Evolutionary conservation across 2,888 invertebrate genomes (phyloP).

Genomic region (Eulithis prunata): DNA sequence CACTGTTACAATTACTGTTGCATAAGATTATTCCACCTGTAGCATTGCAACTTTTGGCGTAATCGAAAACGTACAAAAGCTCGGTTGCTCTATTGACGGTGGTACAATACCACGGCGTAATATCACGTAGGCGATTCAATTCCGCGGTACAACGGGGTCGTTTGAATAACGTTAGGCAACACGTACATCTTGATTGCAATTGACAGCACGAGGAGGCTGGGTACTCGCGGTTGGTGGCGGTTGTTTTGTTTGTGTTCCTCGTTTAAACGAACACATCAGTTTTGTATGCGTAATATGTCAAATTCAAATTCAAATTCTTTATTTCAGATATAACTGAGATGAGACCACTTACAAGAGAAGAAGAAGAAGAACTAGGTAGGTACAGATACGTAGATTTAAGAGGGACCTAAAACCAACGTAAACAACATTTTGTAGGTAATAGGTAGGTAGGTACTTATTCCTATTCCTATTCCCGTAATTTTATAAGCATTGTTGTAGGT

Average conservation of each 20-base stretch:
- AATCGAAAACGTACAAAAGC: slow-evolving; percentile 30
- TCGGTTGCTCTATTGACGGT: slow-evolving; percentile 23
- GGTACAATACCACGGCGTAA: slow-evolving; percentile 31
- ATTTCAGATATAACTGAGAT: too few relatives aligned
- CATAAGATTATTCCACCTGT: slow-evolving; percentile 4
- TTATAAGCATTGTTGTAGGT: too few relatives aligned
- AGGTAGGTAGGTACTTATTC: too few relatives aligned
- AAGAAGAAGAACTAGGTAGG: too few relatives aligned
- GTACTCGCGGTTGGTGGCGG: slow-evolving; percentile 34
- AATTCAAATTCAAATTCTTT: too few relatives aligned
- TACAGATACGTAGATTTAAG: too few relatives aligned
- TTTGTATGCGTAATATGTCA: slow-evolving; percentile 3
- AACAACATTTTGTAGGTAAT: too few relatives aligned
- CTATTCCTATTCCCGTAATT: too few relatives aligned
- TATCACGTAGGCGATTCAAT: slow-evolving; percentile 59
- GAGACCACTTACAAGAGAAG: too few relatives aligned
- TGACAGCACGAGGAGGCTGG: slow-evolving; percentile 50
- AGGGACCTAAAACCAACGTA: too few relatives aligned
- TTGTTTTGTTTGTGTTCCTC: slow-evolving; percentile 46
- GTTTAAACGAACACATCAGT: slow-evolving; percentile 12
- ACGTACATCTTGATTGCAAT: slow-evolving; percentile 59
- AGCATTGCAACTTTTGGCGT: slow-evolving; percentile 24
- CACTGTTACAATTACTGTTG: slow-evolving; percentile 1
- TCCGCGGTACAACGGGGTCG: slow-evolving; percentile 58
- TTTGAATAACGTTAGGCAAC: slow-evolving; percentile 55